Conservation (phyloP, 2,797 vertebrate species). For the Labeo calbasu region DNA sequence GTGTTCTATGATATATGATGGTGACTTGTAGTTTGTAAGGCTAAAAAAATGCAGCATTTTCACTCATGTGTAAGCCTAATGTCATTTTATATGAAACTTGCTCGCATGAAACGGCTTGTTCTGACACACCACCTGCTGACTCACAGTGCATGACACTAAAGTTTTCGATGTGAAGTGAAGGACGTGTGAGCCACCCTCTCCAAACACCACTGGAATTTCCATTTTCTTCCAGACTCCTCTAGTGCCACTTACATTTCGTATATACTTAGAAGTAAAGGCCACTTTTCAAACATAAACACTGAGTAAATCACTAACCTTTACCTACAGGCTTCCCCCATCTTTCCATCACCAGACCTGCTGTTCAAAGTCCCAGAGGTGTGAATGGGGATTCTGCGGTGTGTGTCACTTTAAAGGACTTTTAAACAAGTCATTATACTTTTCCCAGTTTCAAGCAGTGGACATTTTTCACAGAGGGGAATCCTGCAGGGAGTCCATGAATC, state of each 20-base stretch:
- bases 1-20: background rate
- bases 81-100: background rate
- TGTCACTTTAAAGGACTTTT: constrained; percentile 4
- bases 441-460: background rate
- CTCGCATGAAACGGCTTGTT: constrained; percentile 40
- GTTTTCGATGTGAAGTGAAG: constrained; percentile 8
- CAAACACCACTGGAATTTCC: constrained; percentile 38
- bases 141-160: constrained; percentile 59
- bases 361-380: background rate
- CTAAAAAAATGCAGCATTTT: background rate
- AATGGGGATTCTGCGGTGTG: constrained; percentile 8
- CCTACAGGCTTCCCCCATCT: background rate
- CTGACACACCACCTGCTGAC: constrained; percentile 54
- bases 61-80: background rate
- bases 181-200: constrained; percentile 34
- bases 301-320: background rate
- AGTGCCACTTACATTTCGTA: background rate
- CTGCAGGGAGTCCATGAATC: constrained; percentile 20
- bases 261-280: background rate
- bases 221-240: constrained; percentile 15
- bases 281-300: background rate
- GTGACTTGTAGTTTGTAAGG: background rate
- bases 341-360: background rate
- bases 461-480: constrained; percentile 1
- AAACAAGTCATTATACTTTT: background rate